Evolutionary conservation across 1,140 invertebrate genomes (phyloP).

Genomic region (Zaprionus camerounensis): DNA sequence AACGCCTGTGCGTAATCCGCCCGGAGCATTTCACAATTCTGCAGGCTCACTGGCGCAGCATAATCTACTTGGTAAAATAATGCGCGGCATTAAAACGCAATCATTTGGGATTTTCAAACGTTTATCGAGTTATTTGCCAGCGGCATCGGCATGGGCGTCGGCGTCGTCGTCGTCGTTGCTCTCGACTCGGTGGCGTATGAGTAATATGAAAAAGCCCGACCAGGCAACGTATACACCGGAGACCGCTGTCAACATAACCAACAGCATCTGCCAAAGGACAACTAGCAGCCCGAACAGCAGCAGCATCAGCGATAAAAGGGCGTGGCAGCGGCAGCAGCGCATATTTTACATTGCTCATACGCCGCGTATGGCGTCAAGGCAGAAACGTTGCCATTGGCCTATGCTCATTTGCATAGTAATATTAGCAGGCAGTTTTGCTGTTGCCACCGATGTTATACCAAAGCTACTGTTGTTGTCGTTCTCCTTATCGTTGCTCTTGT

Average conservation of each 20-base stretch:
- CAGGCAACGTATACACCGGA: conserved; percentile 54
- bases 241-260: conserved; percentile 62
- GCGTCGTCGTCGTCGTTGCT: conserved; percentile 31
- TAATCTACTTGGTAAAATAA: conserved; percentile 84
- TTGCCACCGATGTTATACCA: conserved; percentile 31
- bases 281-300: conserved; percentile 18
- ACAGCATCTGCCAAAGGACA: conserved; percentile 44
- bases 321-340: conserved; percentile 54
- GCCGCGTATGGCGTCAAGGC: conserved; percentile 58
- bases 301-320: conserved; percentile 37
- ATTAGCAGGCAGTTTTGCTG: conserved; percentile 59
- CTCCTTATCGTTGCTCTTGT: conserved; percentile 18
- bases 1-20: conserved; percentile 84
- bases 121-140: conserved; percentile 80
- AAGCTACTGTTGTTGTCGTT: conserved; percentile 41
- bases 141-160: conserved; percentile 45
- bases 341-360: conserved; percentile 77
- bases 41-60: conserved; percentile 82
- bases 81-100: conserved; percentile 84
- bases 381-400: conserved; percentile 57
- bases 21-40: conserved; percentile 84
- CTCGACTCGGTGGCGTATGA: conserved; percentile 71
- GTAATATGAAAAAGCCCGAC: conserved; percentile 69
- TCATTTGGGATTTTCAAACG: conserved; percentile 84
- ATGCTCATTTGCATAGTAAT: conserved; percentile 80